Evolutionary conservation across 2,888 invertebrate genomes (phyloP).

Genomic region (Caenorhabditis wallacei): DNA sequence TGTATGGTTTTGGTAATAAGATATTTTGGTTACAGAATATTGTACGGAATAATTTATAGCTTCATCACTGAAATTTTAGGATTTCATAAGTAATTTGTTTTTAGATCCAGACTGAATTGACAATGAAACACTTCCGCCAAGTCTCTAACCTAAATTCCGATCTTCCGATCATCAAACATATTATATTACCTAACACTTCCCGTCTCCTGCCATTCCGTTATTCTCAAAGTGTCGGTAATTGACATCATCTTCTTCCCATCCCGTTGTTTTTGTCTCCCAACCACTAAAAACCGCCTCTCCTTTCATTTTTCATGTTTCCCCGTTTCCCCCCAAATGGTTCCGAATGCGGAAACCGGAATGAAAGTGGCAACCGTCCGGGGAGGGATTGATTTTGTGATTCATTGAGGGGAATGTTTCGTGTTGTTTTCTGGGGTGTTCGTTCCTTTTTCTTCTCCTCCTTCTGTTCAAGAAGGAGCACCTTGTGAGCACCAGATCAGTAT

Average conservation of each 20-base stretch:
- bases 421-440: constrained; percentile 27
- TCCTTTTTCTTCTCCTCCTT: constrained; percentile 2
- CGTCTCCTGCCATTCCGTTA: not conserved
- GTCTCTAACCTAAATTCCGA: too few relatives aligned
- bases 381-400: constrained; percentile 58
- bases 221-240: constrained; percentile 18
- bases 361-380: not conserved
- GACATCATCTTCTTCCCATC: constrained; percentile 12
- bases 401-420: constrained; percentile 42
- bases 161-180: too few relatives aligned
- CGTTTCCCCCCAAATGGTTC: not conserved
- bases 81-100: too few relatives aligned
- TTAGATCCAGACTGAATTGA: too few relatives aligned
- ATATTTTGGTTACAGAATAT: too few relatives aligned
- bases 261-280: not conserved
- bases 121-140: too few relatives aligned
- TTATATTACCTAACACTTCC: too few relatives aligned
- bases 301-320: not conserved
- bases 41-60: too few relatives aligned
- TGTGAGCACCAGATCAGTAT: constrained; percentile 50
- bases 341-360: constrained; percentile 48
- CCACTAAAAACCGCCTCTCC: constrained; percentile 25
- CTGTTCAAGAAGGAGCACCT: constrained; percentile 31
- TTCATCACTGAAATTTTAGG: too few relatives aligned
- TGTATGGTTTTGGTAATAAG: too few relatives aligned